A percentile compares a stretch with the other conserved stretches of the same genome.
These are phyloP conservation scores for Dinomys branickii DNA, from an alignment of 2,113 vertebrate genomes.

Conservation along the genomic window DNA sequence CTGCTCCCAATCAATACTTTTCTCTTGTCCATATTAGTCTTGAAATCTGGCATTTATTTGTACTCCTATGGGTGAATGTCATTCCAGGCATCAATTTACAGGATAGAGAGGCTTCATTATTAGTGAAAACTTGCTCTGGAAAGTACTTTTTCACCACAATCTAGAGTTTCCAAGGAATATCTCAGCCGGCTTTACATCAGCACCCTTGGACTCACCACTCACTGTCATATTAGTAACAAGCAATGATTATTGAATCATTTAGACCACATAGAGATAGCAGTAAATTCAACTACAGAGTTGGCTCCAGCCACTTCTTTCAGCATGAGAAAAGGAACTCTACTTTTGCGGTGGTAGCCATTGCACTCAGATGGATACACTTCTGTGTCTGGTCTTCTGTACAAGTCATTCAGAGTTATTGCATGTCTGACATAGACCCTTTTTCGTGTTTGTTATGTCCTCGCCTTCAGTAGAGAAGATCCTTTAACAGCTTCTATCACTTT, in stretches of 20 bases:
- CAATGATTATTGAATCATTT: not conserved
- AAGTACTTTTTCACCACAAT: not conserved
- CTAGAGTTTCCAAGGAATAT: not conserved
- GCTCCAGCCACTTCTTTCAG: not conserved
- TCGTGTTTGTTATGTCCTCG: no score
- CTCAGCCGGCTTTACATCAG: not conserved
- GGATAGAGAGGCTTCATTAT: not conserved
- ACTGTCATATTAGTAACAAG: not conserved
- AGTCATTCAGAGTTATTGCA: not conserved
- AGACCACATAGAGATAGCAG: not conserved
- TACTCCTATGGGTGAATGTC: not conserved
- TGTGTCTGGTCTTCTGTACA: not conserved
- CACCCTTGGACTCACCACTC: not conserved
- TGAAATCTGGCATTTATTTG: no score
- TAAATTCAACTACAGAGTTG: not conserved
- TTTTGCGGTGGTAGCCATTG: not conserved
- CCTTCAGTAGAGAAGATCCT: not conserved
- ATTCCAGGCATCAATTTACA: not conserved
- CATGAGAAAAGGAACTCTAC: not conserved
- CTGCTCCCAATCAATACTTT: not conserved
- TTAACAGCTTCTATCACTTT: not conserved
- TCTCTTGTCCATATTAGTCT: not conserved
- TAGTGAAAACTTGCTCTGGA: not conserved
- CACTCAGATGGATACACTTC: not conserved
- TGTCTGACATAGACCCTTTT: not conserved